These are phyloP conservation scores for Montipora foliosa DNA, from an alignment of 64 coral and sea anemone species.

Conservation along the genomic window DNA sequence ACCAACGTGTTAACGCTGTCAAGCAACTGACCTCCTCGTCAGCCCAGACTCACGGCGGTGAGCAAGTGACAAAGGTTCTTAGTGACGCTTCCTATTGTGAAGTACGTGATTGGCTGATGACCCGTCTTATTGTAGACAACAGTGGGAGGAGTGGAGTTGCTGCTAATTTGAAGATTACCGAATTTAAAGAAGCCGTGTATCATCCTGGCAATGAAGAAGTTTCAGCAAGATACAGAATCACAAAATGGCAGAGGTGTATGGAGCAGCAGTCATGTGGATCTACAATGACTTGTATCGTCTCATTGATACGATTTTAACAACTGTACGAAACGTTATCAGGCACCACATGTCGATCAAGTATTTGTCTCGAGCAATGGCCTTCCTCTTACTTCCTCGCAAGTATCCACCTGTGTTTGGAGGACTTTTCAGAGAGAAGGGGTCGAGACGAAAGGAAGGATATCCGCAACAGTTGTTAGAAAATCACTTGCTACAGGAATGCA, in stretches of 20 bases:
- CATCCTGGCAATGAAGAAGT: not conserved
- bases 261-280: conserved; percentile 73
- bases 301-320: conserved; percentile 67
- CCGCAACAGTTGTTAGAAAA: conserved; percentile 61
- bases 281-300: conserved; percentile 56
- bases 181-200: conserved; percentile 46
- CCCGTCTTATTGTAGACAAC: conserved; percentile 67
- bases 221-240: not conserved
- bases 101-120: conserved; percentile 53
- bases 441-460: conserved; percentile 45
- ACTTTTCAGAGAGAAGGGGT: conserved; percentile 72
- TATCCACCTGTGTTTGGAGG: conserved; percentile 56
- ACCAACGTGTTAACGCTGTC: conserved; percentile 38
- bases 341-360: conserved; percentile 48
- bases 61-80: conserved; percentile 4
- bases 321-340: conserved; percentile 36
- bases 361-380: conserved; percentile 73
- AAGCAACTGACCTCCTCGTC: conserved; percentile 24
- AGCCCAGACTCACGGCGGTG: not conserved
- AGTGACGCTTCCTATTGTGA: conserved; percentile 57
- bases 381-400: conserved; percentile 62
- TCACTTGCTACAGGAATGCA: conserved; percentile 68
- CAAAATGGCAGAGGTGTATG: conserved; percentile 65
- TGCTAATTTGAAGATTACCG: conserved; percentile 52
- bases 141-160: conserved; percentile 66